Base-by-base conservation (phyloP, 2,888 invertebrate species). In the Tipula confusa region DNA sequence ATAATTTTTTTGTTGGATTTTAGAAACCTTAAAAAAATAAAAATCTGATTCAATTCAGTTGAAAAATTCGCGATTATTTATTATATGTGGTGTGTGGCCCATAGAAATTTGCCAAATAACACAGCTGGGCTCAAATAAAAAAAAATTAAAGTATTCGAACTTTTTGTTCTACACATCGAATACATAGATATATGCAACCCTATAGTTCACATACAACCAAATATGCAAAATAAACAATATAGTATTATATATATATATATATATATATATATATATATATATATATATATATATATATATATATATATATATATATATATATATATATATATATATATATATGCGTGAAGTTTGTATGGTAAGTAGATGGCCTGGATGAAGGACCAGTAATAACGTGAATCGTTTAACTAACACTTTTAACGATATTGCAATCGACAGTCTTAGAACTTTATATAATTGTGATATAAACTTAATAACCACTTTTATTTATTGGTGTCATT, bases 21-120 rank as follows among this genome's bases (percentile, higher is more conserved):
- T 64, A 24, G 13, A 24, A 24, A 9, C 64, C 64, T 24, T 64
- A 24, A 18, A 6, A n/a, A n/a, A n/a, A n/a, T n/a, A n/a, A 33
- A 64, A 43, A 64, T 64, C 11, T 64, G 64, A 64, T 64, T 64
- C 64, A 24, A 64, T 64, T 64, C 24, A 64, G 64, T 64, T 64
- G 64, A 64, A 64, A 64, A 64, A 64, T 64, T 64, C 11, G 24
- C 64, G 64, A 64, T 64, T 64, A 64, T 64, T 64, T 64, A 64
- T 64, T 64, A 64, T 64, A 24, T 33, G 33, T 1, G 18, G 64
- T 24, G 43, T 64, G 64, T 24, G 64, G 64, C 64, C 64, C 24
- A 64, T 24, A 64, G 64, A 64, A 64, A 7, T 43, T 64, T 24
- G 24, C 64, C 64, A 64, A 64, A 64, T 64, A 64, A 64, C 64